These are phyloP conservation scores for Lycaena phlaeas DNA, from an alignment of 2,888 invertebrate species.

Conservation along the genomic window DNA sequence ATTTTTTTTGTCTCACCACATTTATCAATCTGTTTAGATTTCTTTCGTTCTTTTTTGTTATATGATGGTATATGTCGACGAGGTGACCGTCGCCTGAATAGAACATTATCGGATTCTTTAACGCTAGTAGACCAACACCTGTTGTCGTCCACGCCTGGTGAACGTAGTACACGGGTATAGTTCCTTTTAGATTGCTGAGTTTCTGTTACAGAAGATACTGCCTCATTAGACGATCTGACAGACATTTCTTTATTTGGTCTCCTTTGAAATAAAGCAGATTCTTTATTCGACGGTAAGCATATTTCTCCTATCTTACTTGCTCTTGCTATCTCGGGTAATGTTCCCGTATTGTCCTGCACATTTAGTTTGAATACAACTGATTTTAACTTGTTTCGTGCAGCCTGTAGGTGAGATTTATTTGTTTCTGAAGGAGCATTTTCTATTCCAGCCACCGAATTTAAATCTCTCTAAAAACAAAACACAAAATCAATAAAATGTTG, in stretches of 20 bases:
- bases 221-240: constrained; percentile 24
- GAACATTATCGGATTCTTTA: constrained; percentile 28
- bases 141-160: constrained; percentile 40
- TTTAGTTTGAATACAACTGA: constrained; percentile 30
- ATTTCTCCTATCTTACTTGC: constrained; percentile 42
- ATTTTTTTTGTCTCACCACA: constrained; percentile 36
- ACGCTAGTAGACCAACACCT: constrained; percentile 26
- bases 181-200: constrained; percentile 29
- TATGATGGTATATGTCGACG: constrained; percentile 31
- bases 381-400: constrained; percentile 49
- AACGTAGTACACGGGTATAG: constrained; percentile 54
- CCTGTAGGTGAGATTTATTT: constrained; percentile 34
- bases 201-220: constrained; percentile 15
- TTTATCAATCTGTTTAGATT: constrained; percentile 28
- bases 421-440: constrained; percentile 16
- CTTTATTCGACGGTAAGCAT: constrained; percentile 49
- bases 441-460: constrained; percentile 25
- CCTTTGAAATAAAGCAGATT: constrained; percentile 57
- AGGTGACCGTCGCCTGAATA: constrained; percentile 36
- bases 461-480: constrained; percentile 40
- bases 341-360: constrained; percentile 29
- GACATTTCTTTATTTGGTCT: constrained; percentile 35
- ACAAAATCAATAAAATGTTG: too few relatives aligned
- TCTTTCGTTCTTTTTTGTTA: constrained; percentile 50
- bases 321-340: constrained; percentile 51